Percentiles rank a stretch among this genome's conserved stretches.
These are phyloP conservation scores for Pseudorasbora parva DNA, from an alignment of 2,113 vertebrate genomes.

Conservation along the genomic window DNA sequence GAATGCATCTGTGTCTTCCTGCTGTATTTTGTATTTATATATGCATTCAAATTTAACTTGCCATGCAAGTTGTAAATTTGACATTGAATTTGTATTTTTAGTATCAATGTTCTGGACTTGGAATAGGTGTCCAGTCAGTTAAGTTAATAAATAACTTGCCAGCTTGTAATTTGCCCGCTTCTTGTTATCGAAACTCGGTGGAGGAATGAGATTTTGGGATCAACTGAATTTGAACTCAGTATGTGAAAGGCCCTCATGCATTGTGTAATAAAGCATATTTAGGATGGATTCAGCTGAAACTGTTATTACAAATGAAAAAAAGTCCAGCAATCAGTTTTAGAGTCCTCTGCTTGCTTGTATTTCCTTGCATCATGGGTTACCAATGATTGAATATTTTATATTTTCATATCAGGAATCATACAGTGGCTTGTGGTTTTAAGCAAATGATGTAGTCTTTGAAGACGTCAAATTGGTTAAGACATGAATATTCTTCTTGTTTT, in stretches of 20 bases:
- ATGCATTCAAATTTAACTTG: background rate
- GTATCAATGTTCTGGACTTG: background rate
- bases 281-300: background rate
- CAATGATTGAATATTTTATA: background rate
- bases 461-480: background rate
- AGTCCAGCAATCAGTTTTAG: background rate
- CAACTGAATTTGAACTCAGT: background rate
- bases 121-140: background rate
- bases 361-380: background rate
- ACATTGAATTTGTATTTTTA: background rate
- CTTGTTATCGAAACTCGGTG: background rate
- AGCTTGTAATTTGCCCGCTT: background rate
- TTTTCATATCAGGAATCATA: background rate
- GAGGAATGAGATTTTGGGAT: background rate
- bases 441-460: background rate
- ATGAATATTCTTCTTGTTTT: background rate
- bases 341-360: background rate
- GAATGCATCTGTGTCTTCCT: background rate
- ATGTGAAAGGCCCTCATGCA: background rate
- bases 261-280: background rate
- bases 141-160: constrained; percentile 23
- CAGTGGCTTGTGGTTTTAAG: constrained; percentile 1
- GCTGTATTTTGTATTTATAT: background rate
- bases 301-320: background rate
- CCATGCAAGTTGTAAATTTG: background rate